Evolutionary conservation across 2,113 vertebrate genomes (phyloP).

Genomic region (Hippocampus mohnikei): DNA sequence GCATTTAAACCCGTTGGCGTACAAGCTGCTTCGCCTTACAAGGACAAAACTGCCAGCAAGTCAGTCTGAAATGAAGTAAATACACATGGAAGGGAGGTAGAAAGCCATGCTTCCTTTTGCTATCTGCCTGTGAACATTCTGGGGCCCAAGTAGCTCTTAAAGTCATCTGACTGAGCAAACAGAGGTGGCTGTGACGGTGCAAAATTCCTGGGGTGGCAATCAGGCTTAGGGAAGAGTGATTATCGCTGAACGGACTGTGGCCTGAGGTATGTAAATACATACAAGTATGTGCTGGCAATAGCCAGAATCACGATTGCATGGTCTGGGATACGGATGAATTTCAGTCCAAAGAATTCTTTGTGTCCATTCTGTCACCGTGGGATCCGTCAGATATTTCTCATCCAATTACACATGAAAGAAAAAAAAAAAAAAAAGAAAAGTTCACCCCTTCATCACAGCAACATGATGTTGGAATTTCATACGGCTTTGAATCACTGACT

Average conservation of each 20-base stretch:
- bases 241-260: conserved; percentile 48
- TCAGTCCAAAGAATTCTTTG: conserved; percentile 50
- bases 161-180: conserved; percentile 6
- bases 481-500: background rate
- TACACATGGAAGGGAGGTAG: conserved; percentile 6
- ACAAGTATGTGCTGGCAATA: background rate
- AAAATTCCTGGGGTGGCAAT: conserved; percentile 51
- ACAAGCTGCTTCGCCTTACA: background rate
- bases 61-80: conserved; percentile 30
- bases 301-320: conserved; percentile 16
- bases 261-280: conserved; percentile 10
- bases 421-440: background rate
- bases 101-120: conserved; percentile 14
- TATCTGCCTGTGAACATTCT: conserved; percentile 4
- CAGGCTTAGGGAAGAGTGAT: conserved; percentile 50
- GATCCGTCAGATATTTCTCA: conserved; percentile 35
- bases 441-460: background rate
- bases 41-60: background rate
- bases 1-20: conserved; percentile 3
- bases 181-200: conserved; percentile 33
- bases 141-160: conserved; percentile 10
- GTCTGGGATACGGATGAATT: conserved; percentile 42
- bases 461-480: background rate
- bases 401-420: conserved; percentile 34
- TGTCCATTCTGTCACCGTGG: conserved; percentile 26